Conservation (phyloP, 2,113 vertebrate species). For the Myrmophylax atrothorax region DNA sequence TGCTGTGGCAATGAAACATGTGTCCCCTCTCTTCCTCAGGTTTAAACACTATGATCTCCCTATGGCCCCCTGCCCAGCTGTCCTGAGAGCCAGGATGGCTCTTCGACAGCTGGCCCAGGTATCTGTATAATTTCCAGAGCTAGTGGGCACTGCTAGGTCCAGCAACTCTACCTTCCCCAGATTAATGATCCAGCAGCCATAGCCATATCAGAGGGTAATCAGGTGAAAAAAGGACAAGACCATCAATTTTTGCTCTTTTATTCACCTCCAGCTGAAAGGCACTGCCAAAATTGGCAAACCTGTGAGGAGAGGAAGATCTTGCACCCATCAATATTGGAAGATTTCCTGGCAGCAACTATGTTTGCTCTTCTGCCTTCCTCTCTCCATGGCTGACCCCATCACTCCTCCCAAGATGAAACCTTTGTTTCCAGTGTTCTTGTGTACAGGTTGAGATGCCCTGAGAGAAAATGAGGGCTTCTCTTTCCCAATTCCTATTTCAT, state of each 20-base stretch:
- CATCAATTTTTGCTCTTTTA: background rate
- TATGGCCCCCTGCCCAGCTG: background rate
- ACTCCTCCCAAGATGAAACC: background rate
- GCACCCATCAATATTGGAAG: background rate
- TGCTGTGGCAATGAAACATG: fast-evolving
- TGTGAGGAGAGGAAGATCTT: background rate
- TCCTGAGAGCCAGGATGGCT: background rate
- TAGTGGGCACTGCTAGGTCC: background rate
- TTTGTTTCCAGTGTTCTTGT: background rate
- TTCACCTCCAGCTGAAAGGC: background rate
- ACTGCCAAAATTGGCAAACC: background rate
- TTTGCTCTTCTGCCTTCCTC: background rate
- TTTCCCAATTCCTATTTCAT: background rate
- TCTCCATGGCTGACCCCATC: fast-evolving
- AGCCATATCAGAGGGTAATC: background rate
- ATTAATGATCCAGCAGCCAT: background rate
- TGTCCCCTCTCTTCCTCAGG: background rate
- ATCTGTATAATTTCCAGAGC: background rate
- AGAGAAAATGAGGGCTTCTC: background rate
- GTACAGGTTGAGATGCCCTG: background rate
- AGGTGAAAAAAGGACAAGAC: background rate
- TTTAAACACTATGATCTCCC: background rate
- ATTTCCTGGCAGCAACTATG: background rate
- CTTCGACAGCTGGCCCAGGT: background rate
- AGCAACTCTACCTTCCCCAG: background rate